Evolutionary conservation across 2,113 vertebrate species (phyloP).

Genomic region (Elaphurus davidianus): DNA sequence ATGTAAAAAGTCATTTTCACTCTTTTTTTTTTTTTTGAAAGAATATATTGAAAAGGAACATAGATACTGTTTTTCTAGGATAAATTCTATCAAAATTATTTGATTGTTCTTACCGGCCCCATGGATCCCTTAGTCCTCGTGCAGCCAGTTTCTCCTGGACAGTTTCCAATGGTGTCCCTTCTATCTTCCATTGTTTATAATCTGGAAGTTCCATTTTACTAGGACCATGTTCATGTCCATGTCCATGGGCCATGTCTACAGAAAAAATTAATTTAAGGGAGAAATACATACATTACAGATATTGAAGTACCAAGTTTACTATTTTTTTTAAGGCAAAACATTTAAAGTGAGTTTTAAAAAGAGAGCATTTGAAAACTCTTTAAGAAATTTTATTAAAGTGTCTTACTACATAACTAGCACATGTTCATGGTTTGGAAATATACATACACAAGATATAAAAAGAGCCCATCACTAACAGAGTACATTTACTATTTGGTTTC

Average conservation of each 20-base stretch:
- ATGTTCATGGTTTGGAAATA: conserved; percentile 7
- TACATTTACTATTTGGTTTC: not conserved
- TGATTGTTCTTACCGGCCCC: conserved; percentile 87
- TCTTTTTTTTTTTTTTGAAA: not conserved
- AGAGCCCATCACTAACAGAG: not conserved
- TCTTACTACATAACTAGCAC: not conserved
- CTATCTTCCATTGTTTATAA: conserved; percentile 89
- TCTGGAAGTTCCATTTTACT: conserved; percentile 89
- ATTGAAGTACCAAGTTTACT: not conserved
- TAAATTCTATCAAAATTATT: not conserved
- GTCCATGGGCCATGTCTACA: conserved; percentile 79
- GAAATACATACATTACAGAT: not conserved
- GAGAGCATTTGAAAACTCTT: conserved; percentile 16
- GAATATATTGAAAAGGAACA: not conserved
- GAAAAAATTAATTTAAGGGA: conserved; percentile 7
- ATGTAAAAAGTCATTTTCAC: not conserved
- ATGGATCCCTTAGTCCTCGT: conserved; percentile 91
- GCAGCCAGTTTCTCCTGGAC: conserved; percentile 87
- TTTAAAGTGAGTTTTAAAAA: not conserved
- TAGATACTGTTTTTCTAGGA: not conserved
- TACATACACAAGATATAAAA: not conserved
- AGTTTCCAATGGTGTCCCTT: conserved; percentile 92
- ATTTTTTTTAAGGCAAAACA: not conserved
- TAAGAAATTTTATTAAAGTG: not conserved
- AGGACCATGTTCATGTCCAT: conserved; percentile 81